Evolutionary conservation across 2,888 invertebrate genomes (phyloP).

Genomic region (Rotaria sp.): DNA sequence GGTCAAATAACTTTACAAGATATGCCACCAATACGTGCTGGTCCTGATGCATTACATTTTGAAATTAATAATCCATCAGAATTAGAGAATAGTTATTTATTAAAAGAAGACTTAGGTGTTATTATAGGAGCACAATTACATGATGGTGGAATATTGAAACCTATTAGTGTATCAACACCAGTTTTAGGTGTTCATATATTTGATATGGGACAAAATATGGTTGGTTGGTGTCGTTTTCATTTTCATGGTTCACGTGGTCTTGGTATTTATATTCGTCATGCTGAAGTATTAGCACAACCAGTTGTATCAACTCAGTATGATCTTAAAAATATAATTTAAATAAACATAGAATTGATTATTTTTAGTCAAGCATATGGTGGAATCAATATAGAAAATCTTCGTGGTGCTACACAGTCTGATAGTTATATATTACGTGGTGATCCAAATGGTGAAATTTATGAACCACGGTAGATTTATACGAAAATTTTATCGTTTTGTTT

Average conservation of each 20-base stretch:
- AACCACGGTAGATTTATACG: neutral
- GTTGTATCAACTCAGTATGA: neutral
- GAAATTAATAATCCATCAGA: neutral
- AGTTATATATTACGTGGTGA: neutral
- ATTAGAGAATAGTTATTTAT: neutral
- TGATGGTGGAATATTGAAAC: neutral
- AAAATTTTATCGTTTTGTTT: neutral
- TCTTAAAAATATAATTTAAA: neutral
- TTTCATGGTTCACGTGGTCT: neutral
- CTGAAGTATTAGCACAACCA: neutral
- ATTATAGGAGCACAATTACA: neutral
- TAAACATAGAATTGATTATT: neutral
- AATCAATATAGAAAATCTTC: neutral
- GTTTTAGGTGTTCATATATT: neutral
- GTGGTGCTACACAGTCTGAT: constrained; percentile 9
- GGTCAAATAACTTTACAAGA: constrained; percentile 10
- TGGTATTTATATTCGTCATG: constrained; percentile 10
- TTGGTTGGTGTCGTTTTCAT: constrained; percentile 1
- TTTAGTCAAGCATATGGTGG: neutral
- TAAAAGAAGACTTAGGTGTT: neutral
- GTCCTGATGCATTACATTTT: neutral
- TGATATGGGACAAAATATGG: constrained; percentile 11
- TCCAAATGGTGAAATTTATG: constrained; percentile 28
- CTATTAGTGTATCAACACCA: neutral
- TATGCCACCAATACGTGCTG: constrained; percentile 21